phyloP scores from a whole-genome alignment of 2,888 invertebrate genomes.

The Nomada ruficornis region DNA sequence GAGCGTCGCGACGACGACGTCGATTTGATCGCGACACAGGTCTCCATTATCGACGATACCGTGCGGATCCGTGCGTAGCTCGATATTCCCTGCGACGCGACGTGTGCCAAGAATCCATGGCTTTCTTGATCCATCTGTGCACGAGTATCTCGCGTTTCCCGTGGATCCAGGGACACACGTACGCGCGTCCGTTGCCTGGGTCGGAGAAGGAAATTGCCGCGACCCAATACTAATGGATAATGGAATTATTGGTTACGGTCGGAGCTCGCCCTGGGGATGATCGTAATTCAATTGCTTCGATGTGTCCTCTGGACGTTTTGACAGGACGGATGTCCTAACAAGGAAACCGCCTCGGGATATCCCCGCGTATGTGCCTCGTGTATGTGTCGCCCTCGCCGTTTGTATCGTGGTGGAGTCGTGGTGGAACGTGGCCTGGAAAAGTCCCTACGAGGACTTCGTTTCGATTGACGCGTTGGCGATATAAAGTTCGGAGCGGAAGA shows the following conservation, averaged over 20 bases:
- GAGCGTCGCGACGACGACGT: slow-evolving; percentile 31
- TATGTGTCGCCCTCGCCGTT: slow-evolving; percentile 25
- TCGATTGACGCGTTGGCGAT: too few relatives aligned
- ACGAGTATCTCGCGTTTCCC: slow-evolving; percentile 50
- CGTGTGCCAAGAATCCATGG: slow-evolving; percentile 63
- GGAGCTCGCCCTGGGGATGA: slow-evolving; percentile 82
- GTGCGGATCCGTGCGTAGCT: slow-evolving; percentile 39
- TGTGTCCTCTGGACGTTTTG: slow-evolving; percentile 84
- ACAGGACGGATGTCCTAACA: slow-evolving; percentile 84
- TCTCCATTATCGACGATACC: slow-evolving; percentile 52
- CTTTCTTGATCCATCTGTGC: slow-evolving; percentile 60
- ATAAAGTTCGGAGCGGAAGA: too few relatives aligned
- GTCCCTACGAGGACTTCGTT: neutral
- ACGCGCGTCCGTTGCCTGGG: slow-evolving; percentile 60
- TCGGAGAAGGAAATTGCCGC: slow-evolving; percentile 81
- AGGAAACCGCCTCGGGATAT: slow-evolving; percentile 82
- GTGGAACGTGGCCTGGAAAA: slow-evolving; percentile 2
- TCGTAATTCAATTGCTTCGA: slow-evolving; percentile 84
- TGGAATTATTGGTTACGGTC: slow-evolving; percentile 84
- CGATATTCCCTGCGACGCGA: slow-evolving; percentile 61
- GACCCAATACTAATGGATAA: slow-evolving; percentile 84
- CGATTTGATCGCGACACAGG: slow-evolving; percentile 45
- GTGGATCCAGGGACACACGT: slow-evolving; percentile 53
- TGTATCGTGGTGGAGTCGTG: slow-evolving; percentile 22
- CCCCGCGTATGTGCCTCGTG: slow-evolving; percentile 48